A percentile compares a stretch with the other conserved stretches of the same genome.
Conservation (phyloP, 2,113 vertebrate genomes). For the Anser cygnoides region DNA sequence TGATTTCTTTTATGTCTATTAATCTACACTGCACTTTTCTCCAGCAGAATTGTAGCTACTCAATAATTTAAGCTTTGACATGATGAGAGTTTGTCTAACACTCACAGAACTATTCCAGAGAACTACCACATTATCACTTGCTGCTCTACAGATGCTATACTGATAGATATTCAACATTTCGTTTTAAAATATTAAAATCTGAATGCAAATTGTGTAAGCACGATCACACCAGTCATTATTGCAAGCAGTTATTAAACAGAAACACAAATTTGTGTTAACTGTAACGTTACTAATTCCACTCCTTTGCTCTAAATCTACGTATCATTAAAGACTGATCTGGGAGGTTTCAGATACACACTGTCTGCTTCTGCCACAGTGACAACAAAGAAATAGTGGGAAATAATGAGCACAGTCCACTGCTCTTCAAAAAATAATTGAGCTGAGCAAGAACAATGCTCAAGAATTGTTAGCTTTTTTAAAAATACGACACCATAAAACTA, state of each 20-base stretch:
- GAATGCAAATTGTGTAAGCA: neutral
- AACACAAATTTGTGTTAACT: neutral
- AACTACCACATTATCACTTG: neutral
- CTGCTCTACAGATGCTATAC: neutral
- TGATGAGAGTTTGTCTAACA: constrained; percentile 25
- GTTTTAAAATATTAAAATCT: neutral
- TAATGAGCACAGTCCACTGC: neutral
- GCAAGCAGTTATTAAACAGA: neutral
- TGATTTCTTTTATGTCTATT: constrained; percentile 12
- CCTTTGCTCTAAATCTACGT: neutral
- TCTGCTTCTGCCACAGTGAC: neutral
- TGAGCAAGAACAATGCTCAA: neutral
- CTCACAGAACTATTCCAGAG: neutral
- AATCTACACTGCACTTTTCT: constrained; percentile 14
- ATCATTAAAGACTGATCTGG: neutral
- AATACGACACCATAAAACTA: neutral
- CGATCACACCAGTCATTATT: neutral
- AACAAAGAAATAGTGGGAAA: neutral
- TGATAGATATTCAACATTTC: neutral
- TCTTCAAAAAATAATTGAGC: constrained; percentile 5
- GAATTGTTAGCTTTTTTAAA: neutral
- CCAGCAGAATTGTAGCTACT: neutral
- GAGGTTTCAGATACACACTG: neutral
- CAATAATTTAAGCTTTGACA: constrained; percentile 38
- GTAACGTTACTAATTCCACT: neutral